These are phyloP conservation scores for Pyrgus malvae DNA, from an alignment of 2,888 invertebrate genomes.

Conservation along the genomic window DNA sequence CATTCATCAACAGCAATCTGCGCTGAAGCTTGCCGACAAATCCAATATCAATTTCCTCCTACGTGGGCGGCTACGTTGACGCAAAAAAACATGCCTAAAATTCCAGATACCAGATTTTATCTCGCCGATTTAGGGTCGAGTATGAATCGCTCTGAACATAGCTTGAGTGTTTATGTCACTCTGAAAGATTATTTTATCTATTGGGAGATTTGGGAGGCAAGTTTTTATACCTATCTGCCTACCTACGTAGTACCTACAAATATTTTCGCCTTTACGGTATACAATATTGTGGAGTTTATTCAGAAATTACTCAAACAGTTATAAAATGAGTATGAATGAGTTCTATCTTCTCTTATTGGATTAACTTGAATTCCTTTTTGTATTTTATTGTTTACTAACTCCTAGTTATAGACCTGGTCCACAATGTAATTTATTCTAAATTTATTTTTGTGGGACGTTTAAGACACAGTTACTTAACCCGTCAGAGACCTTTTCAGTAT, in stretches of 20 bases:
- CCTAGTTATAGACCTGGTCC: no score
- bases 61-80: conserved; percentile 12
- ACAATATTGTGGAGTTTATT: conserved; percentile 9
- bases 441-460: no score
- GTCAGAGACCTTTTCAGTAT: no score
- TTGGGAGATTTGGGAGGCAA: conserved; percentile 12
- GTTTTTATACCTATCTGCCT: not conserved
- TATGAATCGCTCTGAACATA: conserved; percentile 23
- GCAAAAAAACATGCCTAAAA: conserved; percentile 21
- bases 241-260: conserved; percentile 1
- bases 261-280: not conserved
- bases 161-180: conserved; percentile 26
- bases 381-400: no score
- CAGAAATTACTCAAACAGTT: not conserved
- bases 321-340: conserved; percentile 4
- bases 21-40: conserved; percentile 5
- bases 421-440: no score
- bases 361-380: not conserved
- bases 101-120: conserved; percentile 24
- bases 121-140: conserved; percentile 24
- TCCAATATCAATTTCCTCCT: conserved; percentile 26
- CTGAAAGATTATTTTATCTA: conserved; percentile 25
- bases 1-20: conserved; percentile 13
- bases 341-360: not conserved
- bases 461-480: no score